Conservation (phyloP, 2,888 invertebrate species). For the Agrilus cyanescens region DNA sequence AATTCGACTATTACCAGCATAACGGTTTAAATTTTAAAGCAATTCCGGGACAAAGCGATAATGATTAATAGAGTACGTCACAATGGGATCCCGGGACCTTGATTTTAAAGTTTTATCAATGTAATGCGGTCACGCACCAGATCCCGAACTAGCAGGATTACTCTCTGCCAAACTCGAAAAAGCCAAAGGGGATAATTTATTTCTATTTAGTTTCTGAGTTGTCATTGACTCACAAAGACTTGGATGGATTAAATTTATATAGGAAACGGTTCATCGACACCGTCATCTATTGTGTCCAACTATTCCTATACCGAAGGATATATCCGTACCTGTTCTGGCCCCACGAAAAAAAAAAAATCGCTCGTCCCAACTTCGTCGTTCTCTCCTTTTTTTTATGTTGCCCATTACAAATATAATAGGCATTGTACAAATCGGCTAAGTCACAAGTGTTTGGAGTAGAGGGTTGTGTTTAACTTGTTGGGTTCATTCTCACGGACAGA, state of each 20-base stretch:
- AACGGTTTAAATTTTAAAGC: constrained; percentile 13
- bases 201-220: constrained; percentile 27
- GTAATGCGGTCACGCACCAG: constrained; percentile 29
- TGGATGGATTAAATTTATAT: constrained; percentile 26
- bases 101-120: constrained; percentile 17
- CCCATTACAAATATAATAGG: constrained; percentile 31
- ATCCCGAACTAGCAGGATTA: constrained; percentile 30
- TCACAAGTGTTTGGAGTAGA: constrained; percentile 30
- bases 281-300: neutral
- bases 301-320: too few species aligned
- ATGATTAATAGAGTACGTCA: constrained; percentile 11
- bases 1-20: neutral
- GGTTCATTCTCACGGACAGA: constrained; percentile 22
- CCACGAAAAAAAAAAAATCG: constrained; percentile 18
- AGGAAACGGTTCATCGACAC: constrained; percentile 9
- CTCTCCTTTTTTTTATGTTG: constrained; percentile 23
- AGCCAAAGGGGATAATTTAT: constrained; percentile 25
- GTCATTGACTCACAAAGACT: constrained; percentile 32
- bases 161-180: constrained; percentile 24
- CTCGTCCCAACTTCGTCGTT: constrained; percentile 13
- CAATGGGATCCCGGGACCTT: too few species aligned
- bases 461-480: constrained; percentile 26
- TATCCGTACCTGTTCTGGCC: too few species aligned
- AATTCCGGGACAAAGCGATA: constrained; percentile 7
- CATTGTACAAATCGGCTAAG: constrained; percentile 34